These are phyloP conservation scores for Nephrotoma flavescens DNA, from an alignment of 2,888 invertebrate genomes.

Conservation along the genomic window DNA sequence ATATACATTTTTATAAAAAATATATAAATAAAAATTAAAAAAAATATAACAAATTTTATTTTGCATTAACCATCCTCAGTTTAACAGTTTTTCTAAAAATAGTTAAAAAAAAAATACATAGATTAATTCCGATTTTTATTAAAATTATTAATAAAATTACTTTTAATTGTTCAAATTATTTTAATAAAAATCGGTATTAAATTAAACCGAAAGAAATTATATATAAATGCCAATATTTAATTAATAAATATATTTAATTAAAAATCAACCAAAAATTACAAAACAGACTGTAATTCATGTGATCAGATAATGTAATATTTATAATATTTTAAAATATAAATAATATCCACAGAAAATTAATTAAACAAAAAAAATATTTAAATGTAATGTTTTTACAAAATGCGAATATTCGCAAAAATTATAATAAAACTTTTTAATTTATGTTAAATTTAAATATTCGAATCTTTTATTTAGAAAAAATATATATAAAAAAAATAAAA, in stretches of 20 bases:
- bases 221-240: neutral
- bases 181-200: neutral
- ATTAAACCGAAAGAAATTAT: neutral
- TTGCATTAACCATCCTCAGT: conserved; percentile 6
- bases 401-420: conserved; percentile 2
- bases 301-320: conserved; percentile 13
- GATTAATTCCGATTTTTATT: neutral
- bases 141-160: neutral
- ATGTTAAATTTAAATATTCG: conserved; percentile 3
- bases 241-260: neutral
- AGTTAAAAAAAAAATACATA: neutral
- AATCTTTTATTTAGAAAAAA: neutral
- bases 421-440: neutral
- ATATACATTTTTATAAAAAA: neutral
- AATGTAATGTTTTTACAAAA: conserved; percentile 3
- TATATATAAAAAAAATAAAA: neutral
- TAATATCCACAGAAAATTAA: conserved; percentile 7
- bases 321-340: conserved; percentile 8
- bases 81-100: neutral
- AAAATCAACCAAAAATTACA: conserved; percentile 6
- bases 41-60: neutral
- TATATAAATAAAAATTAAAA: neutral
- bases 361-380: neutral
- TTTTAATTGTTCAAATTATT: neutral
- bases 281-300: conserved; percentile 13